Percentiles rank a stretch among this genome's conserved stretches.
These are phyloP conservation scores for Caenorhabditis remanei DNA, from an alignment of 1,140 invertebrate species.

Conservation along the genomic window DNA sequence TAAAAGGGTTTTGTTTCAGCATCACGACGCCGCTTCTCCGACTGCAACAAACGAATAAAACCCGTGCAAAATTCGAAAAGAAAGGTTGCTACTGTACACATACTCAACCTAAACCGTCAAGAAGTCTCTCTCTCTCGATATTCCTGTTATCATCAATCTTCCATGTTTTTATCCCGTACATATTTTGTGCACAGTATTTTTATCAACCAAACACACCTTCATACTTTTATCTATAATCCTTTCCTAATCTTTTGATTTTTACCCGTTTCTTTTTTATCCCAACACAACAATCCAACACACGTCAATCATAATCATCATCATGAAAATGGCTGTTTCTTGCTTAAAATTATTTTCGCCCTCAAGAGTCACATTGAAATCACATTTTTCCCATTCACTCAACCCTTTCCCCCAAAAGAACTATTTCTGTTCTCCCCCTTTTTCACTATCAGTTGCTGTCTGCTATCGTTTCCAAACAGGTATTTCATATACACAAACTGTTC, in stretches of 20 bases:
- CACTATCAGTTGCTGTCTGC: slow-evolving; percentile 6
- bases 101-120: background rate
- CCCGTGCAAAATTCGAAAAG: background rate
- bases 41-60: slow-evolving; percentile 6
- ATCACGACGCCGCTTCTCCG: slow-evolving; percentile 25
- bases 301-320: slow-evolving; percentile 36
- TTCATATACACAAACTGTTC: slow-evolving; percentile 13
- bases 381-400: background rate
- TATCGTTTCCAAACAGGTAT: slow-evolving; percentile 38
- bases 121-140: background rate
- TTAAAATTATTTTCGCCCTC: background rate
- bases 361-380: slow-evolving; percentile 15
- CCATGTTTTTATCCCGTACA: slow-evolving; percentile 36
- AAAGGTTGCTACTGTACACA: background rate
- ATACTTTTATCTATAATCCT: background rate
- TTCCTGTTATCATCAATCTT: background rate
- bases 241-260: background rate
- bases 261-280: background rate
- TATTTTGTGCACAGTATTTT: slow-evolving; percentile 30
- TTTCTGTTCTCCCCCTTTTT: slow-evolving; percentile 8
- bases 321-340: slow-evolving; percentile 46
- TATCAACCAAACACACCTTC: background rate
- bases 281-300: background rate
- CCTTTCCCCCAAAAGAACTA: background rate
- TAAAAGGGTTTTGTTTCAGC: slow-evolving; percentile 13